A percentile compares a stretch with the other conserved stretches of the same genome.
Evolutionary conservation across 30 jellyfish, hydroid and myxozoan genomes (phyloP).

Genomic region (Aurelia aurita): DNA sequence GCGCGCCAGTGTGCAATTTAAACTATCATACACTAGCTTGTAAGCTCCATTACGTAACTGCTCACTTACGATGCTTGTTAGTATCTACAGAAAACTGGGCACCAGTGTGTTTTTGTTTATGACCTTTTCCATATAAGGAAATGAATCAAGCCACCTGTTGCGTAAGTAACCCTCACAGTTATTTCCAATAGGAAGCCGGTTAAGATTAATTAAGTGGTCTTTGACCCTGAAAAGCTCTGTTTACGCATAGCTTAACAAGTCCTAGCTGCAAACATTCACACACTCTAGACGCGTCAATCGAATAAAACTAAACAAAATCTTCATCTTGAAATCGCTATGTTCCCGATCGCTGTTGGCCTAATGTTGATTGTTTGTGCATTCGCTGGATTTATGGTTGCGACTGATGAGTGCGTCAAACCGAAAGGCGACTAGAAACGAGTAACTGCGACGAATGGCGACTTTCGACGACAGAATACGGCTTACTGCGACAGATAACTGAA

Average conservation of each 20-base stretch:
- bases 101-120: too few relatives aligned
- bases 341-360: constrained; percentile 75
- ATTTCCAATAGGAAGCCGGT: constrained; percentile 11
- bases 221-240: constrained; percentile 32
- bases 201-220: constrained; percentile 27
- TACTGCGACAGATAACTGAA: too few relatives aligned
- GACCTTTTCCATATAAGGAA: constrained; percentile 1
- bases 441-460: too few relatives aligned
- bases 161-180: background rate
- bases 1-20: too few relatives aligned
- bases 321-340: constrained; percentile 12
- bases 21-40: too few relatives aligned
- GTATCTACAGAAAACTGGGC: too few relatives aligned
- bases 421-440: constrained; percentile 15
- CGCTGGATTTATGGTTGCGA: constrained; percentile 86
- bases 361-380: constrained; percentile 77
- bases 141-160: constrained; percentile 43
- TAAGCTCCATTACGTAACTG: too few relatives aligned
- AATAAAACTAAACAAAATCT: too few relatives aligned
- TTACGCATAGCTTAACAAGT: background rate
- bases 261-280: background rate
- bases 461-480: too few relatives aligned
- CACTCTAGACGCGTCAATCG: background rate
- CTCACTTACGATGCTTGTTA: too few relatives aligned
- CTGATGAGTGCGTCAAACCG: constrained; percentile 79